These are phyloP conservation scores for Sitta europaea DNA, from an alignment of 2,113 vertebrate genomes.

Conservation along the genomic window DNA sequence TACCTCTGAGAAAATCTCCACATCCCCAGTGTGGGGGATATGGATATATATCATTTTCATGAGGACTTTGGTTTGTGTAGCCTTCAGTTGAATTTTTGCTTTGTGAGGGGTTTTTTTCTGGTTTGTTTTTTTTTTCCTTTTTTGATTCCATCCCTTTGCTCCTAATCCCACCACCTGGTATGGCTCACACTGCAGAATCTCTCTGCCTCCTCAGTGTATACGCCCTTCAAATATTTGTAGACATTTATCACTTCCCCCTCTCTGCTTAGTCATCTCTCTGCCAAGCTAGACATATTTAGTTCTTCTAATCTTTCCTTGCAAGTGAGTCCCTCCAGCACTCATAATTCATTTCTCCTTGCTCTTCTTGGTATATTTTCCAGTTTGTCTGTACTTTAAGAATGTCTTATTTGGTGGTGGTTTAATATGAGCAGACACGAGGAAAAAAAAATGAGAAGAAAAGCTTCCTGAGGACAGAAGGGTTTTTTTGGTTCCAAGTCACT, in stretches of 20 bases:
- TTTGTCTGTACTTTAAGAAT: neutral
- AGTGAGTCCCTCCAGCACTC: slow-evolving; percentile 21
- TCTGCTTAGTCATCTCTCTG: slow-evolving; percentile 53
- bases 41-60: neutral
- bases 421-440: neutral
- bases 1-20: neutral
- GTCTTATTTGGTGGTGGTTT: neutral
- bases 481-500: neutral
- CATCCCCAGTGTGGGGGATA: neutral
- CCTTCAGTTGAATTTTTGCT: neutral
- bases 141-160: neutral
- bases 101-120: neutral
- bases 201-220: slow-evolving; percentile 20
- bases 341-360: slow-evolving; percentile 50
- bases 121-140: neutral
- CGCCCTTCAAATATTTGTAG: slow-evolving; percentile 56
- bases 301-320: slow-evolving; percentile 58
- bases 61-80: neutral
- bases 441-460: neutral
- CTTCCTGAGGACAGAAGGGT: neutral
- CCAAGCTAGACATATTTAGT: slow-evolving; percentile 57
- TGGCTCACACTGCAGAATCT: slow-evolving; percentile 21
- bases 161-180: slow-evolving; percentile 55
- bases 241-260: slow-evolving; percentile 42
- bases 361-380: slow-evolving; percentile 36